Conservation (phyloP, 2,888 invertebrate species). For the Cyaniris semiargus region DNA sequence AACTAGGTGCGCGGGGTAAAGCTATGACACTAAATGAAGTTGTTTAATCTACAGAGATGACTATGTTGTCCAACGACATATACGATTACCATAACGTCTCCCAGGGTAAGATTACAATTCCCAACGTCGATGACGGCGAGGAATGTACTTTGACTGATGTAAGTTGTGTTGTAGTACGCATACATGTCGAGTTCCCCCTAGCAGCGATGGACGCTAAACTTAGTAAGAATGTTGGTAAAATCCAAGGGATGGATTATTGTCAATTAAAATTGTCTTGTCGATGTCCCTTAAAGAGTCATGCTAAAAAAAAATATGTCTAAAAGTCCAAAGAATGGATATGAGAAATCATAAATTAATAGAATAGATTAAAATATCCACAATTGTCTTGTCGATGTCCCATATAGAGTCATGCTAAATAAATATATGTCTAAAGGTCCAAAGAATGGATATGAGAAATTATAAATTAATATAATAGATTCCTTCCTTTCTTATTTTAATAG, state of each 20-base stretch:
- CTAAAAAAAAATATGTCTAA: neutral
- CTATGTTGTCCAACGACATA: conserved; percentile 92
- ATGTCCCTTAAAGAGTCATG: neutral
- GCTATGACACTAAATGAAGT: conserved; percentile 47
- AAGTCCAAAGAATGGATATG: conserved; percentile 26
- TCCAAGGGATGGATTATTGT: conserved; percentile 11
- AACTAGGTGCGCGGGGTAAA: conserved; percentile 33
- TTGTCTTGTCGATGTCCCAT: neutral
- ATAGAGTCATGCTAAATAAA: neutral
- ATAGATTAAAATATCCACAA: conserved; percentile 6
- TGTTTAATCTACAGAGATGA: conserved; percentile 84
- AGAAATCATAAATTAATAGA: conserved; percentile 8
- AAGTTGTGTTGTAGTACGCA: conserved; percentile 76
- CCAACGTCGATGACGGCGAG: conserved; percentile 96
- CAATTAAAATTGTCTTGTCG: neutral
- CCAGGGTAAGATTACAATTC: conserved; percentile 98
- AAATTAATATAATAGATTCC: neutral
- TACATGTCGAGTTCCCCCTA: conserved; percentile 40
- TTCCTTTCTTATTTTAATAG: neutral
- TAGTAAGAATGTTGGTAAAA: conserved; percentile 30
- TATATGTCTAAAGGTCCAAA: conserved; percentile 7
- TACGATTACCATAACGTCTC: conserved; percentile 96
- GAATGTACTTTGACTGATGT: conserved; percentile 94
- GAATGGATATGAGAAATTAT: conserved; percentile 18
- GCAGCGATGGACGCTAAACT: conserved; percentile 37